Evolutionary conservation across 1,140 invertebrate genomes (phyloP).

Genomic region (Nymphalis io): DNA sequence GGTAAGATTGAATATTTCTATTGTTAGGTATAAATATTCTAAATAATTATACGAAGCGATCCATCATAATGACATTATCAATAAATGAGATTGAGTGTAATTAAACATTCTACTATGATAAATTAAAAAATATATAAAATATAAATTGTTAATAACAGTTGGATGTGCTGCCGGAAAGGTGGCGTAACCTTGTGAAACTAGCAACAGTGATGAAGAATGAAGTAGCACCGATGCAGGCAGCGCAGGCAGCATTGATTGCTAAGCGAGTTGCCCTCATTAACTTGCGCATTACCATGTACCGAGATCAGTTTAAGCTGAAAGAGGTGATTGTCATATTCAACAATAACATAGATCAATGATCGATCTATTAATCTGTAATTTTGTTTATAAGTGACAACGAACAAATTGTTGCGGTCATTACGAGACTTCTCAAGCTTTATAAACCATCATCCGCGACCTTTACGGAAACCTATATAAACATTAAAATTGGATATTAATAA

Average conservation of each 20-base stretch:
- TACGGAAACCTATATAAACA: too few species aligned
- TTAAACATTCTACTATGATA: not conserved
- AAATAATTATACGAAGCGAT: too few species aligned
- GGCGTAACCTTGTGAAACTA: conserved; percentile 92
- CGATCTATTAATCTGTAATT: too few species aligned
- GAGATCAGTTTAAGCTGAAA: conserved; percentile 85
- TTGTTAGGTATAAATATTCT: conserved; percentile 9
- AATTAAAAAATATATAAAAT: not conserved
- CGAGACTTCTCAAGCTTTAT: too few species aligned
- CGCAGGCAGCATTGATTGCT: conserved; percentile 83
- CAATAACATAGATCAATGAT: not conserved
- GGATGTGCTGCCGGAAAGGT: conserved; percentile 91
- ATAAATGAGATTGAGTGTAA: too few species aligned
- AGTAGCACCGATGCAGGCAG: conserved; percentile 88
- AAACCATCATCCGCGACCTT: too few species aligned
- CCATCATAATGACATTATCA: too few species aligned
- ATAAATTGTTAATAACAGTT: conserved; percentile 58
- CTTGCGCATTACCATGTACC: conserved; percentile 87
- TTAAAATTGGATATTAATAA: too few species aligned
- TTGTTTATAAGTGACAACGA: too few species aligned
- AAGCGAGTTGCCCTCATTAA: conserved; percentile 88
- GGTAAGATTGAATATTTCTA: conserved; percentile 52
- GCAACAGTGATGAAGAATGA: conserved; percentile 92
- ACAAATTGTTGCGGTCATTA: too few species aligned
- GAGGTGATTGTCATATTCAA: conserved; percentile 48